These are phyloP conservation scores for Danio choprae DNA, from an alignment of 2,797 vertebrate species.

Conservation along the genomic window DNA sequence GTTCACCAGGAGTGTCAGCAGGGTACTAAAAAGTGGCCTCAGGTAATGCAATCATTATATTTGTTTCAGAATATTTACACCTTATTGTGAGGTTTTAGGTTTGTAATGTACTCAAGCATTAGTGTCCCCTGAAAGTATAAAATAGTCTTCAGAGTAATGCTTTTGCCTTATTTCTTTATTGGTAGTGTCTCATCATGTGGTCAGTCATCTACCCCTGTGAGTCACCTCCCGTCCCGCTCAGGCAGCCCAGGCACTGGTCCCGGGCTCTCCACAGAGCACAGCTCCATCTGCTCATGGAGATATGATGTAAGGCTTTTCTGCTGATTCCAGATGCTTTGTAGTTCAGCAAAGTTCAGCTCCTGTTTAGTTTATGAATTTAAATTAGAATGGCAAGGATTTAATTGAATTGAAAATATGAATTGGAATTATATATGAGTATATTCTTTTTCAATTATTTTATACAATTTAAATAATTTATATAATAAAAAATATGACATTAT, in stretches of 20 bases:
- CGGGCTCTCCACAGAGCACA: conserved; percentile 81
- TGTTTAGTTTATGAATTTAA: background rate
- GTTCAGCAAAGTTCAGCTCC: background rate
- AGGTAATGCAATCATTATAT: conserved; percentile 71
- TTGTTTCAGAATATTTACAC: background rate
- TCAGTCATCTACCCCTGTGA: conserved; percentile 66
- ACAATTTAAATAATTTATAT: background rate
- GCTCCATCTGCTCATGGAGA: conserved; percentile 86
- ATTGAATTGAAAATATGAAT: background rate
- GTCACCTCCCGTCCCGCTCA: conserved; percentile 74
- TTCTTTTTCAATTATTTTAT: too few relatives aligned
- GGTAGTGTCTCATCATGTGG: conserved; percentile 68
- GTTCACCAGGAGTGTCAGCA: conserved; percentile 78
- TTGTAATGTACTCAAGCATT: background rate
- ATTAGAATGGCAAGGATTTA: background rate
- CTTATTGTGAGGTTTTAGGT: background rate
- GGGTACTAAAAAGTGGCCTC: conserved; percentile 75
- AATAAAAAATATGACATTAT: background rate
- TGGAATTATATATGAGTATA: too few relatives aligned
- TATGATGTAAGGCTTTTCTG: conserved; percentile 78
- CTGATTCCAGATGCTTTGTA: background rate
- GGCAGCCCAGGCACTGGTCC: conserved; percentile 76
- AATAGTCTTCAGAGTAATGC: background rate
- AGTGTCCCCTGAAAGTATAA: background rate
- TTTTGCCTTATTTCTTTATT: conserved; percentile 45